phyloP scores from a whole-genome alignment of 2,113 vertebrate species.

The Muscicapa adusta region DNA sequence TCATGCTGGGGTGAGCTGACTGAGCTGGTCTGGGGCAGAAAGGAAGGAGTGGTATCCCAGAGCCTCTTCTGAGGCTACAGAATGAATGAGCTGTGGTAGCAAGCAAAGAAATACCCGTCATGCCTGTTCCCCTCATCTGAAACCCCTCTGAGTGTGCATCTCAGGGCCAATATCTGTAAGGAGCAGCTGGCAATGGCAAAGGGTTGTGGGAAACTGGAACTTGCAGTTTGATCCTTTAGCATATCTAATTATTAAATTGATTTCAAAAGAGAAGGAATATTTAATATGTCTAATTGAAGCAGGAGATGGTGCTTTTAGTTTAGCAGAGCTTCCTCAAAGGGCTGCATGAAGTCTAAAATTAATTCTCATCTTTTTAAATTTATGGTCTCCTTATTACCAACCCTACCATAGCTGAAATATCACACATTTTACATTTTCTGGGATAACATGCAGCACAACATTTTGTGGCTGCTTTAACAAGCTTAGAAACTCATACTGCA shows the following conservation, averaged over 20 bases:
- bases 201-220: not conserved
- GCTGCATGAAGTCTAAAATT: not conserved
- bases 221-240: not conserved
- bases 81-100: not conserved
- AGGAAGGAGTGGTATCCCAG: not conserved
- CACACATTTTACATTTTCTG: not conserved
- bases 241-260: not conserved
- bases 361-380: not conserved
- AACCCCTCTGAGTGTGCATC: not conserved
- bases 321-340: not conserved
- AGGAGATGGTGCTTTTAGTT: not conserved
- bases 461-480: not conserved
- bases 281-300: not conserved
- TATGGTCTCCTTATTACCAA: not conserved
- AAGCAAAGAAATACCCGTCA: not conserved
- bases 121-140: not conserved
- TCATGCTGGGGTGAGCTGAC: not conserved
- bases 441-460: not conserved
- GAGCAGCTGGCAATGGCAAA: not conserved
- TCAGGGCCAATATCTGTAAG: not conserved
- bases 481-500: not conserved
- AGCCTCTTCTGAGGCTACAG: not conserved
- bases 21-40: not conserved
- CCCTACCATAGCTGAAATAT: not conserved
- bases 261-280: not conserved